Percentiles rank a stretch among this genome's conserved stretches.
phyloP scores from a whole-genome alignment of 2,113 vertebrate species.

The Plotosus lineatus region DNA sequence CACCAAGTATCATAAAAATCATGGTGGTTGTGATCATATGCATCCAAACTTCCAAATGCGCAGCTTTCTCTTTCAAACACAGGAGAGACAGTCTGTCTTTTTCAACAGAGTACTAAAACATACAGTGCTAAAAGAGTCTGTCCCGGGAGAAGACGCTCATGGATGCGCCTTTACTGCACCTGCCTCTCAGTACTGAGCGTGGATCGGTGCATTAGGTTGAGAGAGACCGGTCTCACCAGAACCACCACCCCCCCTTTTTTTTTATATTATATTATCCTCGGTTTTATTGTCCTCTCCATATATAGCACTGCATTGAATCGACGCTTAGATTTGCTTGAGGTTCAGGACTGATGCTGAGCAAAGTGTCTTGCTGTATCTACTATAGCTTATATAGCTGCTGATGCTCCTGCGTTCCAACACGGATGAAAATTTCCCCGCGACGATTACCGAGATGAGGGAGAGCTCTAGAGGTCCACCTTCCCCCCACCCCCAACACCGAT shows the following conservation, averaged over 20 bases:
- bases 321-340: conserved; percentile 28
- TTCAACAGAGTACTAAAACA: conserved; percentile 61
- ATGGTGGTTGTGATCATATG: conserved; percentile 98
- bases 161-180: conserved; percentile 71
- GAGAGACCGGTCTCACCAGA: conserved; percentile 47
- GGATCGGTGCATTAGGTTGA: conserved; percentile 54
- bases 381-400: conserved; percentile 58
- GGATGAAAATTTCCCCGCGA: conserved; percentile 48
- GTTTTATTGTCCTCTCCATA: conserved; percentile 52
- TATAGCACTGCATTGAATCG: conserved; percentile 43
- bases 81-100: conserved; percentile 69
- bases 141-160: conserved; percentile 71
- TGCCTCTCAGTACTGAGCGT: conserved; percentile 67
- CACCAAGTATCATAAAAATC: conserved; percentile 99
- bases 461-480: conserved; percentile 15
- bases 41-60: conserved; percentile 82
- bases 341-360: conserved; percentile 33
- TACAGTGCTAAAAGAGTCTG: conserved; percentile 62
- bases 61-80: conserved; percentile 61
- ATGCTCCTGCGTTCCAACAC: conserved; percentile 55
- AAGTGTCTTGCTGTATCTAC: conserved; percentile 60
- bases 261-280: conserved; percentile 36
- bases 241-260: too few species aligned
- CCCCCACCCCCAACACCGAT: not conserved
- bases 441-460: conserved; percentile 37